Evolutionary conservation across 2,113 vertebrate genomes (phyloP), one percentile per base, ranked within the genome.

Genomic region (Chrysemys picta): DNA sequence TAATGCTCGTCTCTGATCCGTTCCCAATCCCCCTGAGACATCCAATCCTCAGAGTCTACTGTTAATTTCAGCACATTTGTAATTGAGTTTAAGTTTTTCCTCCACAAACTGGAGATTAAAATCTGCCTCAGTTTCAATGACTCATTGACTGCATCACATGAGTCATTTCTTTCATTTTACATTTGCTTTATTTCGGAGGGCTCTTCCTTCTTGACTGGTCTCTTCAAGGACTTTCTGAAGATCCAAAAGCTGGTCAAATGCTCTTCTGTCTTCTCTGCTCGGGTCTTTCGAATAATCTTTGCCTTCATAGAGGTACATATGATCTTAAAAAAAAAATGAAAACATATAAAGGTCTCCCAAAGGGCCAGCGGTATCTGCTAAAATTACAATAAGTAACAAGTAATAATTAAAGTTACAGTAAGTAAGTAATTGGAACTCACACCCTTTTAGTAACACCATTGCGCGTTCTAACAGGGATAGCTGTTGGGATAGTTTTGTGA

Each of bases 241-340:
- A 89, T 98, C 97, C 96, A 99, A 57, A 94, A 99, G 94, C 65
- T 97, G 95, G 50, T 98, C 97, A 93, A 99, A 99, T 45, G 97
- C 98, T 85, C 95, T 98, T 97, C 98, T 98, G 97, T 99, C 99
- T 78, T 98, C 98, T 69, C 97, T 93, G 97, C 98, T 99, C 56
- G 98, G 98, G 59, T 99, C 98, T 91, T 98, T 99, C 42, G 99
- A 99, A 94, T 99, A 99, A 97, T 99, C 99, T 97, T 97, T 99
- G 47, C 99, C 99, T 98, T 99, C 99, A 21, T 99, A 99, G 93
- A 98, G 97, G 22, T 99, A 99, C 98, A 99, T 99, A 89, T 99
- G 99, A 97, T 97, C 99, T 99, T 88, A 96, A 97, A 92, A 96
- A 95, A 50, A 82, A 69, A 96, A 97, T 91, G 84, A 1, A 93